Evolutionary conservation across 2,888 invertebrate species (phyloP), one percentile per base, ranked within the genome.

Genomic region (Thera britannica): DNA sequence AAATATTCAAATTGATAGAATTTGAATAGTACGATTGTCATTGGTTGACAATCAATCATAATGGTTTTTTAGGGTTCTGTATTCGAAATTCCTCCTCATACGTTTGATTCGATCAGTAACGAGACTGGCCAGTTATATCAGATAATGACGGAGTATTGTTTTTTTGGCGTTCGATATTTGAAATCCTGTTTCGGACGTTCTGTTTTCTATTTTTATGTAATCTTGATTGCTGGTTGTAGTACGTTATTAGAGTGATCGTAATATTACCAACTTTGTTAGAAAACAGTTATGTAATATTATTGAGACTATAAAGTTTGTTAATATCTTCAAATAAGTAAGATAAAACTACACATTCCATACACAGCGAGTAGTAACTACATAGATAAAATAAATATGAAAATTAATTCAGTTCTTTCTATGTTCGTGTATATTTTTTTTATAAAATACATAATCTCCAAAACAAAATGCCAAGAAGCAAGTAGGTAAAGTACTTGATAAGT

Each of bases 11-110:
- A 90, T 89, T 85, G 85, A 83, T 86, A 85, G 86, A 89, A 90
- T 91, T 90, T 90, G 88, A 90, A 90, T 91, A 84, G 79, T 82
- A 87, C 90, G 89, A 90, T 90, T 91, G 91, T 92, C 90, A 91
- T 89, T 90, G 89, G 90, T 89, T 90, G 90, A 92, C 91, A 91
- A 92, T 92, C 90, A 91, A 92, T 92, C 90, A 92, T 90, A 90
- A 90, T 86, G 88, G 88, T 70, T 70, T 70, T 70, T 70, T 70
- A 54, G 55, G 35, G 70, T 70, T 70, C 69, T 65, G 64, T 89
- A 90, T 90, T 91, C 88, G 87, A 91, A 90, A 89, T 90, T 86
- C 84, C 89, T 90, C 89, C 85, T 80, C 87, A 86, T 86, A 86
- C 86, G 85, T 83, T 86, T 82, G 90, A 90, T 90, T 86, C 73